Evolutionary conservation across 2,888 invertebrate genomes (phyloP), one percentile per base, ranked within the genome.

Genomic region (Cantharis rufa): DNA sequence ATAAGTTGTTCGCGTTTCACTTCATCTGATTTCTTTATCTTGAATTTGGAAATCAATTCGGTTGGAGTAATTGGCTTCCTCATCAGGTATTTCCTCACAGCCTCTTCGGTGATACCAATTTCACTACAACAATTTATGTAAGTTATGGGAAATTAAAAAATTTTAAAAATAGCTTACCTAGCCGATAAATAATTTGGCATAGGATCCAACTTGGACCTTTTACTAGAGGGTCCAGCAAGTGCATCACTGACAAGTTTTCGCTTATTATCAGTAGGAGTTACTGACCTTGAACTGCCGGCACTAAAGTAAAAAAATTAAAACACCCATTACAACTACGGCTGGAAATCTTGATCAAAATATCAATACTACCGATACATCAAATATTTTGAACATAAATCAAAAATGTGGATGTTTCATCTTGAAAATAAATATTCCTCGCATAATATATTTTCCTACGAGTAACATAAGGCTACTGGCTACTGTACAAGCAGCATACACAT

Each of bases 31-130:
- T 97, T 96, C 88, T 98, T 97, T 62, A 95, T 95, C 87, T 97
- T 97, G 90, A 98, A 97, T 89, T 98, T 98, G 81, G 97, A 96
- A 64, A 98, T 89, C 32, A 98, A 90, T 86, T 99, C 98, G 0
- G 97, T 98, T 0, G 98, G 96, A 0, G 99, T 99, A 95, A 99
- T 98, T 0, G 99, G 99, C 86, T 99, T 99, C 10, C 99, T 92
- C 88, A 96, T 95, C 32, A 99, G 90, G 89, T 99, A 99, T 15
- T 98, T 93, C 2, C 98, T 91, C 7, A 99, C 97, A 0, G 97
- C 95, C 84, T 98, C 98, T 86, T 98, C 98, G 0, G 96, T 96
- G 61, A 98, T 96, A 71, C 96, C 96, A 86, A 95, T 95, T 83
- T 96, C 95, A 85, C 94, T 95, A 15, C 70, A 61, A 76, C 16